Evolutionary conservation across 2,113 vertebrate species (phyloP).

Genomic region (Tachysurus vachellii): DNA sequence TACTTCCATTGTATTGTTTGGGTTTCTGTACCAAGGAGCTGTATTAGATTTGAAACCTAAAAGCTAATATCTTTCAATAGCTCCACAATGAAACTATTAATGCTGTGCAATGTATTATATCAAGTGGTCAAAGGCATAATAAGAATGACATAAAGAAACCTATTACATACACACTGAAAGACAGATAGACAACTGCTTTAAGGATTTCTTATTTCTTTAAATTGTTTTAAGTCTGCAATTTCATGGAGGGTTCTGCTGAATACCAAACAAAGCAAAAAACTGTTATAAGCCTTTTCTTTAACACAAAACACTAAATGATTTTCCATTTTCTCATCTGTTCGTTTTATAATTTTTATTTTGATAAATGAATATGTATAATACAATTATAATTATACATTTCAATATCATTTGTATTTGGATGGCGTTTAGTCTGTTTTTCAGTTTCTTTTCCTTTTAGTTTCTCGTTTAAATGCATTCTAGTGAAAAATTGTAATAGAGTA

Average conservation of each 20-base stretch:
- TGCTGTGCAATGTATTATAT: background rate
- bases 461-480: background rate
- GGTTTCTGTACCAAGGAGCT: background rate
- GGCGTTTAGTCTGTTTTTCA: background rate
- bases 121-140: background rate
- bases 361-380: background rate
- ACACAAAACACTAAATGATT: background rate
- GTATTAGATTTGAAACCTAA: background rate
- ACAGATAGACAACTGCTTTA: background rate
- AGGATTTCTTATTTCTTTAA: background rate
- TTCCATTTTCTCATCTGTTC: background rate
- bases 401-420: background rate
- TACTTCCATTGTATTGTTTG: background rate
- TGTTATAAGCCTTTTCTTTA: background rate
- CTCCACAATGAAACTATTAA: background rate
- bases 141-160: background rate
- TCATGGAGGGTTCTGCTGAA: background rate
- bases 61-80: background rate
- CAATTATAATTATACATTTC: no score
- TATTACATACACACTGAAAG: background rate
- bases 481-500: background rate
- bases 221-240: background rate
- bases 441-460: background rate
- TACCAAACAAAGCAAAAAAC: background rate
- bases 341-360: background rate